Evolutionary conservation across 2,797 vertebrate species (phyloP), one percentile per base, ranked within the genome.

Genomic region (Apogon hyalosoma): DNA sequence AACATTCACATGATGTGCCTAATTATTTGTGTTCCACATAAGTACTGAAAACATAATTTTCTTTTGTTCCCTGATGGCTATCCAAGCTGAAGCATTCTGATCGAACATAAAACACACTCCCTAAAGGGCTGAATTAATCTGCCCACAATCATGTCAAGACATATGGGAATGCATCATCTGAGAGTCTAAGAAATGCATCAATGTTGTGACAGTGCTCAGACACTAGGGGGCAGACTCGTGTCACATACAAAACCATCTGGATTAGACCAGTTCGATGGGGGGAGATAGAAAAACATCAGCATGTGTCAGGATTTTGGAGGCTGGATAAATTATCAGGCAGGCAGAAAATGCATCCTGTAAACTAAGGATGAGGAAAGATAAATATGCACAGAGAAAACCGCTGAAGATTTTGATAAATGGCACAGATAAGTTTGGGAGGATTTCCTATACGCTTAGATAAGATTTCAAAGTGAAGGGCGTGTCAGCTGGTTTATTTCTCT

Each of bases 171-270:
- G 14, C 28, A 1, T 10, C 0, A 19, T 42, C 11, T 12, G 54
- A n/a, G 28, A 11, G 41, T 6, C 10, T 28, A 16, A 19, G 42
- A 11, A 14, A 1, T 41, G 15, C 39, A 2, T 24, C 19, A 36
- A 7, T 3, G 16, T 7, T n/a, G 5, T 57, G 50, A 10, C 8
- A 4, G 8, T 6, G 0, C 18, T 18, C 0, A 2, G 28, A 48
- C 91, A 91, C 80, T 61, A 72, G 92, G 80, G 88, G 88, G 89
- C 91, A 93, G 84, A 45, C 75, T 87, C 75, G 87, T 8, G 53
- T 84, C 77, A 73, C 58, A 31, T 16, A 61, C 39, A 21, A 7
- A 61, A 1, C 36, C 1, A 2, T 5, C 11, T 47, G 31, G 38
- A 63, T 41, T 12, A 6, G 3, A 55, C 8, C 2, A 0, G 46